Evolutionary conservation across 2,888 invertebrate species (phyloP), one percentile per base, ranked within the genome.

Genomic region (Troglohyphantes excavatus): DNA sequence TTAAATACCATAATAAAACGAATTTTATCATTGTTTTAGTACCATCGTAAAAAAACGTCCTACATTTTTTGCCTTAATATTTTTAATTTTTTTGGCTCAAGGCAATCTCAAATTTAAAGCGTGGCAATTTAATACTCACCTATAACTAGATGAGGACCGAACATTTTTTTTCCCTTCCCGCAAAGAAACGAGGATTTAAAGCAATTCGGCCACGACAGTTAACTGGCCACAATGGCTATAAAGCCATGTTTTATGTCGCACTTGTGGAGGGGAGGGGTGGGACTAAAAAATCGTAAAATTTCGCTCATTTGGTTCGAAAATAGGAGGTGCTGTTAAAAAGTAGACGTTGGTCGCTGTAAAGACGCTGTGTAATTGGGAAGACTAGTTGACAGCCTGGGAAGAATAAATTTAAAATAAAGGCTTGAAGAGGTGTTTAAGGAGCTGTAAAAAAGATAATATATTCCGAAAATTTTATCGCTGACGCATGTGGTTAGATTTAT

Each of bases 1-100:
- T 88, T 89, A 89, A 89, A 89, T 81, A 89, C 81, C 61, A 89
- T 89, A 89, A 89, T 89, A 83, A 89, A 89, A 81, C 81, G 88
- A 89, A 89, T 82, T 89, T 89, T 89, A 89, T 89, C 82, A 89
- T 89, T 89, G 88, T 89, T 89, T 89, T 89, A 89, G 61, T 82
- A 76, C 82, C 88, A 59, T 70, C 88, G 53, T 89, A 83, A 89
- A 89, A 88, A 86, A 82, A 68, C 61, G 46, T 29, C 68, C 19
- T 53, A 23, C 29, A 39, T 73, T 27, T 83, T 65, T 73, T 61
- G 29, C n/a, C 27, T 9, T 19, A 17, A 26, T 67, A 23, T n/a
- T 67, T 17, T 73, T 59, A 19, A 11, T 26, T 65, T 83, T 73
- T 76, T 76, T 76, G 26, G 17, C 53, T 46, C 65, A 76, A 76